Percentiles rank a stretch among this genome's conserved stretches.
Conservation (phyloP, 2,797 vertebrate genomes). For the Squalus acanthias region DNA sequence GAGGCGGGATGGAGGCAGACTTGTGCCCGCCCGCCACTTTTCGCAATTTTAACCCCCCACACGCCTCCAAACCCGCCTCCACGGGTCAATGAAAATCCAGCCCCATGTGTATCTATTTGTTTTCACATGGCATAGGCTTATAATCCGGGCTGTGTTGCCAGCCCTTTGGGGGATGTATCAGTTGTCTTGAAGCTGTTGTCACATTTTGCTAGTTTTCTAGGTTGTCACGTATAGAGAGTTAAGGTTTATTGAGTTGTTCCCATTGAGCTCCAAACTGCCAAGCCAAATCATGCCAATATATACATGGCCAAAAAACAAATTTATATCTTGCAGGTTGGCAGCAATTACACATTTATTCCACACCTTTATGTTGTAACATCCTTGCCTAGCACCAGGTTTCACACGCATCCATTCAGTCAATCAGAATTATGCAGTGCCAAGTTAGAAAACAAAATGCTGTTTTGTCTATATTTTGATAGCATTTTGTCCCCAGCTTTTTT, state of each 20-base stretch:
- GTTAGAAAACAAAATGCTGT: background rate
- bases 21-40: too few species aligned
- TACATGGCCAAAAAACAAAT: constrained; percentile 13
- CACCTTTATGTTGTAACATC: background rate
- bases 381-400: background rate
- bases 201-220: background rate
- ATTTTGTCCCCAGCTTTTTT: background rate
- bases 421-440: background rate
- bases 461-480: background rate
- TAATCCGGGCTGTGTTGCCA: background rate
- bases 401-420: background rate
- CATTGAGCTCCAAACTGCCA: background rate
- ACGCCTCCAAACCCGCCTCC: too few species aligned
- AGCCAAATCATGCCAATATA: background rate
- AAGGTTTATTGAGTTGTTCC: background rate
- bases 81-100: too few species aligned
- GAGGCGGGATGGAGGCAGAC: too few species aligned
- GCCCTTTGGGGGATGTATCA: background rate
- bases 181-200: background rate
- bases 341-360: background rate
- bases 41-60: too few species aligned
- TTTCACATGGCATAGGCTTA: background rate
- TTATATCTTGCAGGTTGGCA: background rate
- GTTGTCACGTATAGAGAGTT: background rate
- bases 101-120: background rate